A percentile compares a stretch with the other conserved stretches of the same genome.
phyloP scores from a whole-genome alignment of 2,797 vertebrate species.

The Halcyon leucocephala region DNA sequence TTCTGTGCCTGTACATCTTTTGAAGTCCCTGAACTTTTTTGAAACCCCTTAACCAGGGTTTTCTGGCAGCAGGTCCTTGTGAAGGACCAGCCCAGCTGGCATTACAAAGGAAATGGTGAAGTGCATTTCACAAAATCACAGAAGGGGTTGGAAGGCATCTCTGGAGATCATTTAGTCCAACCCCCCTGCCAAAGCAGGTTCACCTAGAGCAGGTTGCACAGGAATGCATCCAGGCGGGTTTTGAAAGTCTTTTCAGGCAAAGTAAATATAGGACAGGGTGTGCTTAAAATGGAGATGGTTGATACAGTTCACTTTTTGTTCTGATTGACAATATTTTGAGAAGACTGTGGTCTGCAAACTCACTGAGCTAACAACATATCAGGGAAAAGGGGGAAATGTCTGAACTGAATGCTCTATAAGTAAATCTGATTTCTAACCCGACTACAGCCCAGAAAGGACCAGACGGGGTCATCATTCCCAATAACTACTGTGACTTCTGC shows the following conservation, averaged over 20 bases:
- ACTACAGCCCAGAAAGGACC: slow-evolving; percentile 92
- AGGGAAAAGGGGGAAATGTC: background rate
- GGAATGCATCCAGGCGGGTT: background rate
- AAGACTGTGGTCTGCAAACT: background rate
- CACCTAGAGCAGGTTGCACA: background rate
- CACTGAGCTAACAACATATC: background rate
- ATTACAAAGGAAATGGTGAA: background rate
- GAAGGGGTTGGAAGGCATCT: background rate
- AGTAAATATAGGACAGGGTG: background rate
- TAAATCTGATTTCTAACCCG: slow-evolving; percentile 51
- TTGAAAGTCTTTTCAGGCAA: background rate
- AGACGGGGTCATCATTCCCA: slow-evolving; percentile 93
- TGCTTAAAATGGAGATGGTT: background rate
- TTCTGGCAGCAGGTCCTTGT: background rate
- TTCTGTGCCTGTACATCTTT: background rate
- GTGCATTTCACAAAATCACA: background rate
- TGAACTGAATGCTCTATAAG: background rate
- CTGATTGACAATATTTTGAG: background rate
- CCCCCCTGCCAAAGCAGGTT: background rate
- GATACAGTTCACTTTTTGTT: background rate
- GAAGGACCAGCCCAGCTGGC: background rate
- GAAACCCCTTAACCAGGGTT: background rate
- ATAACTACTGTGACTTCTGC: slow-evolving; percentile 99
- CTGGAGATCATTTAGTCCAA: background rate
- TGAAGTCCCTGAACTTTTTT: background rate